Conservation (phyloP, 2,888 invertebrate species). For the Pardosa pseudoannulata region DNA sequence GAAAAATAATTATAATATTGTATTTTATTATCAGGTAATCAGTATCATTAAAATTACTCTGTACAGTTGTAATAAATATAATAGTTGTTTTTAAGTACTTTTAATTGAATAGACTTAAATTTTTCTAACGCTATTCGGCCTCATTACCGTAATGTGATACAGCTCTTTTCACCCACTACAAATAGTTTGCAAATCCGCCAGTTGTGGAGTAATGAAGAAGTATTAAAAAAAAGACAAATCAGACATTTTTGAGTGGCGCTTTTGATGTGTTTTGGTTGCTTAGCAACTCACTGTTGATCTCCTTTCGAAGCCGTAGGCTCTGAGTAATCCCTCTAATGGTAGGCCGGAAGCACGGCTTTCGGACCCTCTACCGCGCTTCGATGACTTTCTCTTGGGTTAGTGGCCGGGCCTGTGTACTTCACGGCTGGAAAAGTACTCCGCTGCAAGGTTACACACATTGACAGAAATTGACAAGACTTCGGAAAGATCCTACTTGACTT, state of each 20-base stretch:
- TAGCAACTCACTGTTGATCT: neutral
- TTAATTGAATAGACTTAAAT: too few relatives aligned
- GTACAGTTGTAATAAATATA: too few relatives aligned
- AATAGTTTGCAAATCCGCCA: too few relatives aligned
- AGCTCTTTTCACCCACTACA: too few relatives aligned
- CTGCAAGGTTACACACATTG: neutral
- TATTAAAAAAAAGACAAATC: too few relatives aligned
- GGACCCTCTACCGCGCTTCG: constrained; percentile 23
- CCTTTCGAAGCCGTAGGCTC: neutral
- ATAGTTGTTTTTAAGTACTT: too few relatives aligned
- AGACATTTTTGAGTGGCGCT: neutral
- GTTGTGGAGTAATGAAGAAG: too few relatives aligned
- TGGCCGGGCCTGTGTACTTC: neutral
- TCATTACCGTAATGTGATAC: too few relatives aligned
- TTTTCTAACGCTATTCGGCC: too few relatives aligned
- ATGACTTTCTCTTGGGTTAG: constrained; percentile 32
- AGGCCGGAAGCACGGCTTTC: constrained; percentile 32
- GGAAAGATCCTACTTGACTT: neutral
- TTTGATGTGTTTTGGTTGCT: neutral
- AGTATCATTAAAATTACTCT: too few relatives aligned
- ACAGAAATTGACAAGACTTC: neutral
- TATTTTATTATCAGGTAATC: too few relatives aligned
- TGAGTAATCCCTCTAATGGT: constrained; percentile 4
- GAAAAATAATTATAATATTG: too few relatives aligned
- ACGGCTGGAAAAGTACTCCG: neutral